A percentile compares a stretch with the other conserved stretches of the same genome.
Conservation (phyloP, 2,113 vertebrate species). For the Saguinus midas region DNA sequence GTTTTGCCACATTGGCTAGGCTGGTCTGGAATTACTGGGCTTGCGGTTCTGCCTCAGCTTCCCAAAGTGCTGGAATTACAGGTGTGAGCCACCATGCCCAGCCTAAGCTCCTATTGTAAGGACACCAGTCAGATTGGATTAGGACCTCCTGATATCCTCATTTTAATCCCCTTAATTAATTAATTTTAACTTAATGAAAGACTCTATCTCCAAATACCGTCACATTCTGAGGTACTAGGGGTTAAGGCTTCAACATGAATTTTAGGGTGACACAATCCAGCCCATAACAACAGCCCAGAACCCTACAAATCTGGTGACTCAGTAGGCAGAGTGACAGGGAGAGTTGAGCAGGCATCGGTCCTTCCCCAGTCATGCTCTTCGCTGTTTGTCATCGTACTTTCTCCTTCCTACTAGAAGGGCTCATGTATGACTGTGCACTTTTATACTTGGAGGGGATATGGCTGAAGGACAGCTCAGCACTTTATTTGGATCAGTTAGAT, state of each 20-base stretch:
- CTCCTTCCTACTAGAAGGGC: background rate
- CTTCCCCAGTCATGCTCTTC: background rate
- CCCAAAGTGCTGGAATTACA: no score
- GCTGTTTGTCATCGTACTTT: fast-evolving
- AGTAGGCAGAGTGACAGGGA: fast-evolving
- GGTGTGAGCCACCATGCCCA: no score
- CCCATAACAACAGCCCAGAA: background rate
- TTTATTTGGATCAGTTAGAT: background rate
- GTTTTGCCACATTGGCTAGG: no score
- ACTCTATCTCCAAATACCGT: background rate
- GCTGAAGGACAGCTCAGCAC: background rate
- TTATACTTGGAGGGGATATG: background rate
- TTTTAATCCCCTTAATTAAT: background rate
- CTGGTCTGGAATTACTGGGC: no score
- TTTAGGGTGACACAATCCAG: background rate
- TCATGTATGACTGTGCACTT: background rate
- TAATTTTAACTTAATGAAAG: slow-evolving; percentile 8
- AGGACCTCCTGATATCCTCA: background rate
- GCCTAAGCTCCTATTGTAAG: background rate
- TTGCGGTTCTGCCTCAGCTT: no score
- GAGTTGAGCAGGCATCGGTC: fast-evolving
- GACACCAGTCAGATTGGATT: background rate
- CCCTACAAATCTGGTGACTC: fast-evolving
- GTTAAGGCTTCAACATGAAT: background rate
- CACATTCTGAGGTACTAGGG: background rate